Evolutionary conservation across 1,140 invertebrate genomes (phyloP).

Genomic region (Mercenaria mercenaria): DNA sequence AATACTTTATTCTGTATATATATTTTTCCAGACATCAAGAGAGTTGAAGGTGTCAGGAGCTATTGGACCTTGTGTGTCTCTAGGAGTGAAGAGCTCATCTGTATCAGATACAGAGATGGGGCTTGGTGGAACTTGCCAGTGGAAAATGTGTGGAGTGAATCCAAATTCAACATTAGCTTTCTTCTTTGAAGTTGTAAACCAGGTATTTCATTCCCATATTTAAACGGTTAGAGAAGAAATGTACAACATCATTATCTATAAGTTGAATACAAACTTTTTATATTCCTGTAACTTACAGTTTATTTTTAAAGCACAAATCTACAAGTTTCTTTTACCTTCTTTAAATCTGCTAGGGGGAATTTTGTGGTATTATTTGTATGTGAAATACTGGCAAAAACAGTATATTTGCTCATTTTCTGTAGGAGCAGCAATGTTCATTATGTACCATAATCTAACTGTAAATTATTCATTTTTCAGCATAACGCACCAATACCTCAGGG

Average conservation of each 20-base stretch:
- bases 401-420: too few relatives aligned
- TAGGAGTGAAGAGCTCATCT: conserved; percentile 94
- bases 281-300: too few relatives aligned
- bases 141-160: conserved; percentile 98
- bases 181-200: conserved; percentile 99
- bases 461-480: conserved; percentile 91
- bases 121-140: conserved; percentile 98
- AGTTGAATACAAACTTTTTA: too few relatives aligned
- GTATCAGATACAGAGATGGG: conserved; percentile 98
- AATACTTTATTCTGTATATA: too few relatives aligned
- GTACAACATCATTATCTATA: neutral
- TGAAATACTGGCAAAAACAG: too few relatives aligned
- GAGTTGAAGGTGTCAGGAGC: conserved; percentile 94
- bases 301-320: too few relatives aligned
- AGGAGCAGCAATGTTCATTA: too few relatives aligned
- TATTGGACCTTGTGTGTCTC: conserved; percentile 98
- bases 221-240: neutral
- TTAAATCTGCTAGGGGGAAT: too few relatives aligned
- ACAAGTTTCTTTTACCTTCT: too few relatives aligned
- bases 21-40: conserved; percentile 86
- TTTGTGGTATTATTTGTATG: too few relatives aligned
- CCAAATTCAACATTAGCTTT: conserved; percentile 97
- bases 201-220: conserved; percentile 87
- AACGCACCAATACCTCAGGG: conserved; percentile 98
- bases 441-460: too few relatives aligned